A percentile compares a stretch with the other conserved stretches of the same genome.
phyloP scores from a whole-genome alignment of 2,113 vertebrate species.

The Arothron firmamentum region DNA sequence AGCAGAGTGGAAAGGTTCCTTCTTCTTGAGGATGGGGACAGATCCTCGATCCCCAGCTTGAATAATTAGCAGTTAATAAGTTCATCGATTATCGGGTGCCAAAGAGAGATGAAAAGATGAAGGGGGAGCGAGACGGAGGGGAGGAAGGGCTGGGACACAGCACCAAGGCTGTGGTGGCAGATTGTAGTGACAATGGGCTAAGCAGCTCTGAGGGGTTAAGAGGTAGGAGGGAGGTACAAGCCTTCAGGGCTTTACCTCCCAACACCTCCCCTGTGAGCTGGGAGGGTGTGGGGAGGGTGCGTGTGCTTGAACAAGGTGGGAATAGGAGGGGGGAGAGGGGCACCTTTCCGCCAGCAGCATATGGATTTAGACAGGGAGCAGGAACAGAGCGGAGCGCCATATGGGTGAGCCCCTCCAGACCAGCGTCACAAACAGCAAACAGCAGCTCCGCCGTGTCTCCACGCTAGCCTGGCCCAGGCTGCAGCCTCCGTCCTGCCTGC shows the following conservation, averaged over 20 bases:
- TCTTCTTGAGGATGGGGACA: conserved; percentile 39
- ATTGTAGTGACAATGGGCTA: conserved; percentile 92
- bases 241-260: conserved; percentile 93
- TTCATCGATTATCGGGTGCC: conserved; percentile 84
- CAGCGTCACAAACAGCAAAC: conserved; percentile 73
- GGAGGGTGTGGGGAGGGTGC: conserved; percentile 24
- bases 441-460: conserved; percentile 35
- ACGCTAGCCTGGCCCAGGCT: conserved; percentile 37
- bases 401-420: conserved; percentile 91
- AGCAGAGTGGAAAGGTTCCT: conserved; percentile 39
- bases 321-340: conserved; percentile 77
- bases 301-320: conserved; percentile 75
- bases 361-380: conserved; percentile 95
- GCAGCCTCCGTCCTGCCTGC: conserved; percentile 33
- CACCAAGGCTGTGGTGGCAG: conserved; percentile 80
- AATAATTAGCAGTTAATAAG: conserved; percentile 87
- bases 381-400: conserved; percentile 89
- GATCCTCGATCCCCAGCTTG: conserved; percentile 75
- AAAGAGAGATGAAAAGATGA: conserved; percentile 66
- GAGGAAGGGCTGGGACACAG: conserved; percentile 60
- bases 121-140: conserved; percentile 24
- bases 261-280: conserved; percentile 86
- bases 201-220: conserved; percentile 85
- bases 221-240: conserved; percentile 72
- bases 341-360: conserved; percentile 88